These are phyloP conservation scores for Chloromyia formosa DNA, from an alignment of 2,888 invertebrate species.

Conservation along the genomic window DNA sequence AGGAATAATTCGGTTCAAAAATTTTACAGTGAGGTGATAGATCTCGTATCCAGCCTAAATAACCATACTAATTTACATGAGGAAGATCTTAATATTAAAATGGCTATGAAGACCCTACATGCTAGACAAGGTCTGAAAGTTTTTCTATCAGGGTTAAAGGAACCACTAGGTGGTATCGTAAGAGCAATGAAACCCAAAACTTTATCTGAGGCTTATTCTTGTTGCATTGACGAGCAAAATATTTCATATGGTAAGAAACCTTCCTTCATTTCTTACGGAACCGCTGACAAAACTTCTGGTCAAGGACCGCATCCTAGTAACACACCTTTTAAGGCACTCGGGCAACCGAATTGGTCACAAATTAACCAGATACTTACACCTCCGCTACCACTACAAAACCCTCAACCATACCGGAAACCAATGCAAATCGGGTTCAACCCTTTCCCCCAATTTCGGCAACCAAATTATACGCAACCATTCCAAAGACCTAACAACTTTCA, in stretches of 20 bases:
- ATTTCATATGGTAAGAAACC: conserved; percentile 35
- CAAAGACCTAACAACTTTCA: not conserved
- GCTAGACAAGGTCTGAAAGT: not conserved
- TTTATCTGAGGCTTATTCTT: conserved; percentile 48
- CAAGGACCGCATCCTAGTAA: no score
- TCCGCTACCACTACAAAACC: no score
- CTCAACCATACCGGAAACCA: no score
- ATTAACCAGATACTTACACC: no score
- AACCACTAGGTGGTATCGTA: conserved; percentile 51
- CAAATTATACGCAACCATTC: not conserved
- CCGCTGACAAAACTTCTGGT: no score
- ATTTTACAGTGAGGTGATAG: conserved; percentile 25
- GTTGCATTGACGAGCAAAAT: conserved; percentile 51
- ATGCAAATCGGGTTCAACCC: not conserved
- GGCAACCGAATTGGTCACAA: not conserved
- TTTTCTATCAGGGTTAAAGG: conserved; percentile 3
- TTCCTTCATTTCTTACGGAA: not conserved
- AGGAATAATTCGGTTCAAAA: not conserved
- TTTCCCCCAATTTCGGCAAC: not conserved
- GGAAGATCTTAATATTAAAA: no score
- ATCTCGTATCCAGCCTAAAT: not conserved
- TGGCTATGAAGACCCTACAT: not conserved
- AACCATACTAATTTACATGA: no score
- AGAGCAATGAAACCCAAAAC: conserved; percentile 51
- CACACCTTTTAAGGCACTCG: not conserved